phyloP scores from a whole-genome alignment of 2,113 vertebrate species.

The Malurus elegans region DNA sequence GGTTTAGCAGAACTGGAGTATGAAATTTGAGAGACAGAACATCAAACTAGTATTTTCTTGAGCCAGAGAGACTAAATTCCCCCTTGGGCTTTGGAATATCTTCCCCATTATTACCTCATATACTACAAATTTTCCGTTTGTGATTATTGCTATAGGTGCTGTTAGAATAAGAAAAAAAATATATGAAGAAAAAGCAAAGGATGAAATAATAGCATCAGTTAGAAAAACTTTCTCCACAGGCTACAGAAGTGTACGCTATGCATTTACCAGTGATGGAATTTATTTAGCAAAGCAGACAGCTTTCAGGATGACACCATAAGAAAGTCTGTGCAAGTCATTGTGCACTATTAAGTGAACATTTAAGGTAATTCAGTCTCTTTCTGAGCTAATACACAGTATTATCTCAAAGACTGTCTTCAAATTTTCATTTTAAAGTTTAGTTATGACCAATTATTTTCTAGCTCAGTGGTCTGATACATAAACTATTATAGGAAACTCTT shows the following conservation, averaged over 20 bases:
- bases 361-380: conserved; percentile 3
- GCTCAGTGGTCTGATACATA: conserved; percentile 21
- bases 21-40: not conserved
- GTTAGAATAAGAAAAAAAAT: not conserved
- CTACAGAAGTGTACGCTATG: not conserved
- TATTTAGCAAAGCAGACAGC: not conserved
- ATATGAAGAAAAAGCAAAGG: not conserved
- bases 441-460: conserved; percentile 11
- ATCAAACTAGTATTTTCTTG: not conserved
- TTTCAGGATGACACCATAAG: not conserved
- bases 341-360: not conserved
- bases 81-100: not conserved
- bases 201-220: not conserved
- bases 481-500: not conserved
- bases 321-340: not conserved
- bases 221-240: not conserved
- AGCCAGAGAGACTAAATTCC: not conserved
- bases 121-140: not conserved
- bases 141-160: not conserved
- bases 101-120: not conserved
- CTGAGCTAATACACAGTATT: not conserved
- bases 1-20: not conserved
- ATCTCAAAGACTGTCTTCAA: not conserved
- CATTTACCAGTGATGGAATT: not conserved
- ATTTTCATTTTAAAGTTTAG: not conserved